These are phyloP conservation scores for Zaprionus camerounensis DNA, from an alignment of 1,140 invertebrate genomes.

Conservation along the genomic window DNA sequence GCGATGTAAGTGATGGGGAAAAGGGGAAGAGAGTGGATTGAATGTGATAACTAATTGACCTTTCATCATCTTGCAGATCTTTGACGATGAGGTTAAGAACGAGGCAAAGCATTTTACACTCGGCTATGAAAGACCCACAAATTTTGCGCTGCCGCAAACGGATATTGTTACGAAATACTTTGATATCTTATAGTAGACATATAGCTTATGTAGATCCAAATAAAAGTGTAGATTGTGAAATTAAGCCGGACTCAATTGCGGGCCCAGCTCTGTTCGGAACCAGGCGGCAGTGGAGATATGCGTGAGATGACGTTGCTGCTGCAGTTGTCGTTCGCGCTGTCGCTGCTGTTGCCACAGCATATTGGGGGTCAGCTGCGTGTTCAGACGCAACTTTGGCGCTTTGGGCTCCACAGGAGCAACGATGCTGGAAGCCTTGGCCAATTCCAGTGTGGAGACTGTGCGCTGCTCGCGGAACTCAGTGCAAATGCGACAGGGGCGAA, in stretches of 20 bases:
- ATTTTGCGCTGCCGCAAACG: constrained; percentile 52
- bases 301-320: constrained; percentile 24
- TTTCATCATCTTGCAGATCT: constrained; percentile 84
- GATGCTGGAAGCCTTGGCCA: constrained; percentile 4
- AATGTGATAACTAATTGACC: neutral
- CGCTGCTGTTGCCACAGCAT: constrained; percentile 18
- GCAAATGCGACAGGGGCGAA: constrained; percentile 86
- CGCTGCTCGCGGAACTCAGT: constrained; percentile 48
- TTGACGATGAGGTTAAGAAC: constrained; percentile 87
- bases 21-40: neutral
- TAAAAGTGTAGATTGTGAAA: neutral
- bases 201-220: constrained; percentile 31
- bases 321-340: neutral
- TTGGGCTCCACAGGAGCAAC: neutral
- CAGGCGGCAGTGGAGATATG: constrained; percentile 42
- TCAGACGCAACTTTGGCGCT: neutral
- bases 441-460: constrained; percentile 22
- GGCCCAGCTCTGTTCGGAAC: constrained; percentile 47
- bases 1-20: constrained; percentile 84
- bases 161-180: constrained; percentile 61
- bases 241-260: constrained; percentile 44
- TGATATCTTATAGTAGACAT: constrained; percentile 36
- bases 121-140: constrained; percentile 86
- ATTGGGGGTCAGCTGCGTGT: neutral
- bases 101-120: constrained; percentile 87